phyloP scores from a whole-genome alignment of 1,140 invertebrate species.

The Zaprionus tsacasi region DNA sequence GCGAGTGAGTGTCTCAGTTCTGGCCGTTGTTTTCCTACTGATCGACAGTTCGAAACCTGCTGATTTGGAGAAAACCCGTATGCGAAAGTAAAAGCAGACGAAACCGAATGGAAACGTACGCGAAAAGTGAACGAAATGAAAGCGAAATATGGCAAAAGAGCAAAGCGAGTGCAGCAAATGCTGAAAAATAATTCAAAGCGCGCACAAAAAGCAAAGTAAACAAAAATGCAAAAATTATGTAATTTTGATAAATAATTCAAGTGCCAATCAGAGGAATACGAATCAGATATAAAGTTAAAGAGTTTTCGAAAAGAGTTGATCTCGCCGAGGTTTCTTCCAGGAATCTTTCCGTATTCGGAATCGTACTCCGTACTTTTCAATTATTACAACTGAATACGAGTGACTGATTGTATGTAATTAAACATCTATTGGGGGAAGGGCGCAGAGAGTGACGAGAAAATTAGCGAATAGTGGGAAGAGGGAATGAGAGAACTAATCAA shows the following conservation, averaged over 20 bases:
- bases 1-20: neutral
- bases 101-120: slow-evolving; percentile 21
- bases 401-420: neutral
- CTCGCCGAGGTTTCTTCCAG: neutral
- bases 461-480: neutral
- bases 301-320: neutral
- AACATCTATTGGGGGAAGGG: slow-evolving; percentile 11
- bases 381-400: neutral
- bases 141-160: neutral
- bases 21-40: slow-evolving; percentile 14
- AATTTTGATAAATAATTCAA: slow-evolving; percentile 38
- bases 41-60: slow-evolving; percentile 3
- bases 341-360: neutral
- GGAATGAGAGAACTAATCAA: slow-evolving; percentile 49
- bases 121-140: slow-evolving; percentile 18
- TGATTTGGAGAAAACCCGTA: slow-evolving; percentile 6
- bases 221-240: slow-evolving; percentile 53
- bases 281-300: slow-evolving; percentile 17
- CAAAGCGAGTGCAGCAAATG: neutral
- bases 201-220: slow-evolving; percentile 23
- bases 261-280: slow-evolving; percentile 19
- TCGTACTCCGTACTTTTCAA: neutral
- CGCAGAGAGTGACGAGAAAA: neutral
- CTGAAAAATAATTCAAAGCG: slow-evolving; percentile 8
- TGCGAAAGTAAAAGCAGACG: neutral